Evolutionary conservation across 2,888 invertebrate genomes (phyloP).

Genomic region (Cosmorhoe ocellata): DNA sequence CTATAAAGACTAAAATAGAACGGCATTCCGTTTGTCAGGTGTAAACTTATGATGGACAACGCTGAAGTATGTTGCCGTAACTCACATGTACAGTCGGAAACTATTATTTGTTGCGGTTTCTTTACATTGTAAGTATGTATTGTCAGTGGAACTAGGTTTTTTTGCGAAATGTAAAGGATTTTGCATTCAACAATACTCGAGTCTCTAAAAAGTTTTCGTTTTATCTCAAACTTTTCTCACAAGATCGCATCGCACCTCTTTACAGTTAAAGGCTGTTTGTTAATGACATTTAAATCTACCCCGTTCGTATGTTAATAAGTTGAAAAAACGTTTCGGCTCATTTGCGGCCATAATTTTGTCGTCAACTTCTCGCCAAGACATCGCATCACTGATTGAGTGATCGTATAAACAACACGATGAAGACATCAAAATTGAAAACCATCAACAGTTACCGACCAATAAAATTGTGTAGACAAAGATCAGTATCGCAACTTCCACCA

Average conservation of each 20-base stretch:
- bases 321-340: slow-evolving; percentile 37
- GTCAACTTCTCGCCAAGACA: slow-evolving; percentile 41
- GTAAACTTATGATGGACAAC: slow-evolving; percentile 35
- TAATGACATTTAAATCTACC: slow-evolving; percentile 27
- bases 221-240: no score
- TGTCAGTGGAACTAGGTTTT: slow-evolving; percentile 62
- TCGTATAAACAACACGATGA: slow-evolving; percentile 54
- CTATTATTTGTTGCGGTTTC: slow-evolving; percentile 76
- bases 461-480: slow-evolving; percentile 33
- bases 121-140: slow-evolving; percentile 61
- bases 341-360: slow-evolving; percentile 40
- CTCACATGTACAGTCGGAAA: slow-evolving; percentile 72
- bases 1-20: slow-evolving; percentile 28
- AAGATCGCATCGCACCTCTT: no score
- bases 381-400: slow-evolving; percentile 44
- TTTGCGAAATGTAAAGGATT: slow-evolving; percentile 57
- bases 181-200: slow-evolving; percentile 39
- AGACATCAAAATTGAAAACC: slow-evolving; percentile 79
- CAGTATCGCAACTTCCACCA: slow-evolving; percentile 9
- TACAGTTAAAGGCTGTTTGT: slow-evolving; percentile 7
- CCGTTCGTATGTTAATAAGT: slow-evolving; percentile 35
- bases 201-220: no score
- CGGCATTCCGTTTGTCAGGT: slow-evolving; percentile 6
- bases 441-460: slow-evolving; percentile 51
- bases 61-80: slow-evolving; percentile 71